Base-by-base conservation (phyloP, 2,888 invertebrate species). In the Sipha maydis region DNA sequence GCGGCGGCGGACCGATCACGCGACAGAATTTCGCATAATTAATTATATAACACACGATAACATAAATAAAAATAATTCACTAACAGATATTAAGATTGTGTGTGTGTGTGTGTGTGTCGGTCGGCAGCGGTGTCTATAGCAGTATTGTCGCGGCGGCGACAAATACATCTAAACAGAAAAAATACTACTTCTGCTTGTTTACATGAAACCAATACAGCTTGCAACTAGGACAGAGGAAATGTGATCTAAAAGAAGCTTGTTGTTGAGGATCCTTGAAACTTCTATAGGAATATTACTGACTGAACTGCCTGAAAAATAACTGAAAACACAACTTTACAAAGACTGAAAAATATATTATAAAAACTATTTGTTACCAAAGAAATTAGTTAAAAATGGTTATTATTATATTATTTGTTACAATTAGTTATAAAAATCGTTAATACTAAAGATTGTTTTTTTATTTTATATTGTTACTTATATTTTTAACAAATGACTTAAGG, bases 81-180 rank as follows among this genome's bases (percentile, higher is more conserved):
- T n/a, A n/a, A n/a, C n/a, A n/a, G n/a, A n/a, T n/a, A n/a, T n/a
- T n/a, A n/a, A n/a, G n/a, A n/a, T n/a, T n/a, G n/a, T n/a, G n/a
- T n/a, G n/a, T n/a, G n/a, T n/a, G n/a, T n/a, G n/a, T n/a, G n/a
- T n/a, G n/a, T n/a, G n/a, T n/a, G n/a, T n/a, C n/a, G n/a, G n/a
- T n/a, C n/a, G n/a, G n/a, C n/a, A n/a, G n/a, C n/a, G n/a, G n/a
- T n/a, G n/a, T n/a, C n/a, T n/a, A n/a, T n/a, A n/a, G n/a, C n/a
- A n/a, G n/a, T n/a, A n/a, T n/a, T n/a, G n/a, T n/a, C n/a, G n/a
- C n/a, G n/a, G n/a, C n/a, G n/a, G n/a, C n/a, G n/a, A n/a, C n/a
- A n/a, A n/a, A n/a, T 61, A 80, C 34, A 80, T 80, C 17, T 80
- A 34, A 80, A 67, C 61, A 61, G 67, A 38, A 80, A 80, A 61